Base-by-base conservation (phyloP, 2,888 invertebrate genomes). In the Congeria kusceri region DNA sequence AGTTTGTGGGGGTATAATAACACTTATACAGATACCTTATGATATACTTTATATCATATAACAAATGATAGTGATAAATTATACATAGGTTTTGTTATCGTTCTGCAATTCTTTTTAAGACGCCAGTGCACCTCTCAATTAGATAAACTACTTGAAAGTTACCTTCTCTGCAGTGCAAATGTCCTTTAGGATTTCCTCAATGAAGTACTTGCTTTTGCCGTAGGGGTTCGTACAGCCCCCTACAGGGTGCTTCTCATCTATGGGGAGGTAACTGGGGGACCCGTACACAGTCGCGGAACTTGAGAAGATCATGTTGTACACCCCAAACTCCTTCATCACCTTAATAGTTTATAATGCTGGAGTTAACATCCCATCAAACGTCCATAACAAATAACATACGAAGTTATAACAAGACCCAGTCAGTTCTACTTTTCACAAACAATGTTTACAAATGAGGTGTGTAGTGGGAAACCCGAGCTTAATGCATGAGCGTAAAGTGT, bases 271-370 rank as follows among this genome's bases (percentile, higher is more conserved):
- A 79, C 96, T 95, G 0, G 98, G 98, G 90, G 97, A 96, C 0
- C 99, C 99, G 92, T 99, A 99, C 29, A 99, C 98, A 0, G 98
- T 98, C 93, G 96, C 98, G 18, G 97, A 98, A 91, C 91, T 98
- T 3, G 96, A 98, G 94, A 96, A 98, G 82, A 98, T 97, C 92
- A 98, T 95, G 93, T 97, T 96, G 91, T 96, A 96, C 91, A 97
- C 97, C 85, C 95, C 94, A 91, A 96, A 95, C 57, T 96, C 95
- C 89, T 96, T 96, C 97, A 98, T 98, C 86, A 97, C 95, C 97
- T 97, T 92, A 28, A 69, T 18, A 11, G 18, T 49, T 49, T 49
- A 49, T 20, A 15, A 15, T 49, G 20, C 18, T 15, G 4, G 18
- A 49, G 5, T 4, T 49, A 15, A 49, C 49, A 15, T 15, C 32